phyloP scores from a whole-genome alignment of 30 jellyfish, hydroid and myxozoan genomes.

The Nemopilema nomurai region DNA sequence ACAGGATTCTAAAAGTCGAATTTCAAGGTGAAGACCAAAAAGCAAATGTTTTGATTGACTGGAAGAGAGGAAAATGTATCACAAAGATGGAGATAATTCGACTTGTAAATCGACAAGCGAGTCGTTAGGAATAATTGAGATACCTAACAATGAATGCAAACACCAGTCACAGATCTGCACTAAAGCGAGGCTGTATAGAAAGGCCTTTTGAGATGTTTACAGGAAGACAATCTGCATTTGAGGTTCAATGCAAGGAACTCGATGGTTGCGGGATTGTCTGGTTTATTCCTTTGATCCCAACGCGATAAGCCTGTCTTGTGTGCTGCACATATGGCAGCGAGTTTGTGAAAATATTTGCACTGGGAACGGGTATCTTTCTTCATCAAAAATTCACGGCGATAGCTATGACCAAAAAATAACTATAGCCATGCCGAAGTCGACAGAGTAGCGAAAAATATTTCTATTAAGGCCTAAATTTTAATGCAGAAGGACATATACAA shows the following conservation, averaged over 20 bases:
- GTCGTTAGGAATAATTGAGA: conserved; percentile 9
- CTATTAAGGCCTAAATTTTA: too few relatives aligned
- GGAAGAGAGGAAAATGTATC: neutral
- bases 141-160: neutral
- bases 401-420: too few relatives aligned
- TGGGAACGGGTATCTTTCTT: too few relatives aligned
- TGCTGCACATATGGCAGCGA: neutral
- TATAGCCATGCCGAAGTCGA: too few relatives aligned
- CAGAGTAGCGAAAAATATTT: too few relatives aligned
- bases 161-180: neutral
- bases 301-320: neutral
- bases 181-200: neutral
- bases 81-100: neutral
- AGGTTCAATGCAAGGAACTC: neutral
- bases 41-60: neutral
- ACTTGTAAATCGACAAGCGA: conserved; percentile 1
- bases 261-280: neutral
- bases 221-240: neutral
- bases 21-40: too few relatives aligned
- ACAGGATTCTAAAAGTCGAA: too few relatives aligned
- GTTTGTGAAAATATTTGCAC: too few relatives aligned
- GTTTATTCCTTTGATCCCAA: neutral
- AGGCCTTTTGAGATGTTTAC: neutral
- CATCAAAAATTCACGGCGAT: too few relatives aligned
- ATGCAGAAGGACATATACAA: too few relatives aligned